A percentile compares a stretch with the other conserved stretches of the same genome.
These are phyloP conservation scores for Drosophila paramelanica DNA, from an alignment of 2,888 invertebrate species.

Conservation along the genomic window DNA sequence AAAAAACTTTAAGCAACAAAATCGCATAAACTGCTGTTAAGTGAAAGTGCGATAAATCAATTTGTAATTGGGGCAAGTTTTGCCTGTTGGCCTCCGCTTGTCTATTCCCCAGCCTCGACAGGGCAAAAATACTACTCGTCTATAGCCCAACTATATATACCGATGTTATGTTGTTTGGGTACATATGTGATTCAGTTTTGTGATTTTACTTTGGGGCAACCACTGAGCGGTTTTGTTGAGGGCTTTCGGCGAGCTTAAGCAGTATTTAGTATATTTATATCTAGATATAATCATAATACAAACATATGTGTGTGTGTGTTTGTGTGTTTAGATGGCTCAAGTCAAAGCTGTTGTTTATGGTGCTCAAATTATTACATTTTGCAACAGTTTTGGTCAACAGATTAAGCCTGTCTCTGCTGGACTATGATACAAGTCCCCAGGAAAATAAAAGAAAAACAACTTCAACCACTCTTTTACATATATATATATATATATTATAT, in stretches of 20 bases:
- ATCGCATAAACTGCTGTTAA: slow-evolving; percentile 69
- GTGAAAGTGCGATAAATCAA: slow-evolving; percentile 65
- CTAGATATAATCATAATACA: not conserved
- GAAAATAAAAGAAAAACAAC: slow-evolving; percentile 32
- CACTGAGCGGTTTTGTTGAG: slow-evolving; percentile 28
- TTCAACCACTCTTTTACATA: slow-evolving; percentile 5
- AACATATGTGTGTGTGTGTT: not conserved
- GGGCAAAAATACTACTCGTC: not conserved
- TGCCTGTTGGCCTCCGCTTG: slow-evolving; percentile 8
- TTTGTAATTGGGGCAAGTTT: slow-evolving; percentile 61
- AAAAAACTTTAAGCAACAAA: slow-evolving; percentile 57
- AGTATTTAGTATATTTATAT: slow-evolving; percentile 30
- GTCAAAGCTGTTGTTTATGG: slow-evolving; percentile 45
- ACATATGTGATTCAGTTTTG: slow-evolving; percentile 5
- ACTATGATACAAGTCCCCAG: slow-evolving; percentile 50
- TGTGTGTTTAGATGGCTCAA: slow-evolving; percentile 1
- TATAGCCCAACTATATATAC: slow-evolving; percentile 6
- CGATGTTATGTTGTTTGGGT: slow-evolving; percentile 1
- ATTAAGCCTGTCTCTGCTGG: slow-evolving; percentile 44
- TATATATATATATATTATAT: not conserved
- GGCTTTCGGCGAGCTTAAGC: slow-evolving; percentile 43
- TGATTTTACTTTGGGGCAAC: slow-evolving; percentile 9
- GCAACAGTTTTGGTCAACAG: slow-evolving; percentile 57
- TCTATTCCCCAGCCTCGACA: slow-evolving; percentile 5
- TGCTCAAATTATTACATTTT: slow-evolving; percentile 52